These are phyloP conservation scores for Coelogynopora nodosa DNA, from an alignment of 2,888 invertebrate species.

Conservation along the genomic window DNA sequence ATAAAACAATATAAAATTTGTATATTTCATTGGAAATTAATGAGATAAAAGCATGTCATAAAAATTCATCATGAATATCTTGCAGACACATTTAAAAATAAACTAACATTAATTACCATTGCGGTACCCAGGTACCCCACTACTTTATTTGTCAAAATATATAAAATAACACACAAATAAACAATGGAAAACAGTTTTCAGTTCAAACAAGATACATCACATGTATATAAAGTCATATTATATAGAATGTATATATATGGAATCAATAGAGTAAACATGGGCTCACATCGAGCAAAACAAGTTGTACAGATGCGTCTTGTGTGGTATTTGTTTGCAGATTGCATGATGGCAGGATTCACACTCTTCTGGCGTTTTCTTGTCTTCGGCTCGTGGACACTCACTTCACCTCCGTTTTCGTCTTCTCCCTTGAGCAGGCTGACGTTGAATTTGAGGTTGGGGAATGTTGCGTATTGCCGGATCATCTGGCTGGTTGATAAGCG, in stretches of 20 bases:
- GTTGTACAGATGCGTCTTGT: conserved; percentile 25
- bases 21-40: background rate
- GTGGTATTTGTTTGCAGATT: conserved; percentile 21
- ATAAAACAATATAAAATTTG: background rate
- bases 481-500: conserved; percentile 21
- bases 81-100: conserved; percentile 23
- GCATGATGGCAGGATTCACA: conserved; percentile 5
- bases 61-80: conserved; percentile 19
- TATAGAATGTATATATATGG: conserved; percentile 19
- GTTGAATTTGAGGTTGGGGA: conserved; percentile 3
- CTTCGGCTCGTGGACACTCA: conserved; percentile 7
- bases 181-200: conserved; percentile 11
- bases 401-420: conserved; percentile 2
- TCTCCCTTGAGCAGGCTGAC: conserved; percentile 7
- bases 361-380: conserved; percentile 12
- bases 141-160: conserved; percentile 18
- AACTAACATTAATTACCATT: conserved; percentile 12
- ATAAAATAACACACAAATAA: conserved; percentile 17
- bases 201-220: conserved; percentile 27
- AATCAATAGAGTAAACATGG: conserved; percentile 9
- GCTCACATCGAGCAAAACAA: background rate
- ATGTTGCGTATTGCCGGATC: conserved; percentile 12
- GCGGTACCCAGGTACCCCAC: background rate
- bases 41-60: background rate
- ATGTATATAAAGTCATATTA: conserved; percentile 5